Conservation (phyloP, 2,797 vertebrate genomes). For the Gallinago nigripennis region DNA sequence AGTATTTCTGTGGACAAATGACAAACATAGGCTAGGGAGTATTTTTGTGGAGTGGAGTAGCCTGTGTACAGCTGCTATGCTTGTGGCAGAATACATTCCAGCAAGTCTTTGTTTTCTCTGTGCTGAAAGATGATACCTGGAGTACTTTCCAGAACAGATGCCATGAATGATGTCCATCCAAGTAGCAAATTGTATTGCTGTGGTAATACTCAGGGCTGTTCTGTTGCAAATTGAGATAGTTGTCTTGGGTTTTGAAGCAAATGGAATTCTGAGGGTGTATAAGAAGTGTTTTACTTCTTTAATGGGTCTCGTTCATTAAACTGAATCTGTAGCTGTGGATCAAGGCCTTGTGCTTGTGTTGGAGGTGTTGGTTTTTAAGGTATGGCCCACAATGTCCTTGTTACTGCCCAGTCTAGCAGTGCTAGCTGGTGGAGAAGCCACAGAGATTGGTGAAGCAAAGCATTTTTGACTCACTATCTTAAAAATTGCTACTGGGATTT, state of each 20-base stretch:
- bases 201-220: neutral
- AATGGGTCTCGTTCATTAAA: neutral
- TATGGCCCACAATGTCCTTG: neutral
- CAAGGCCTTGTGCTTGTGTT: neutral
- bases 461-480: neutral
- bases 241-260: neutral
- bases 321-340: neutral
- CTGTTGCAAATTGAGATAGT: neutral
- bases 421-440: neutral
- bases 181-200: neutral
- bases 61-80: neutral
- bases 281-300: neutral
- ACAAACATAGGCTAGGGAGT: neutral
- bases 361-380: neutral
- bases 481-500: neutral
- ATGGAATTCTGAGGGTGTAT: neutral
- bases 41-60: neutral
- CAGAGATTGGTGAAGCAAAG: neutral
- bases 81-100: neutral
- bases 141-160: neutral
- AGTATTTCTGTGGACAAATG: neutral
- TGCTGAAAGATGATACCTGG: neutral
- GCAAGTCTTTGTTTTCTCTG: neutral
- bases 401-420: neutral
- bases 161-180: neutral